These are phyloP conservation scores for Tetragonula clypearis DNA, from an alignment of 1,140 invertebrate species.

Conservation along the genomic window DNA sequence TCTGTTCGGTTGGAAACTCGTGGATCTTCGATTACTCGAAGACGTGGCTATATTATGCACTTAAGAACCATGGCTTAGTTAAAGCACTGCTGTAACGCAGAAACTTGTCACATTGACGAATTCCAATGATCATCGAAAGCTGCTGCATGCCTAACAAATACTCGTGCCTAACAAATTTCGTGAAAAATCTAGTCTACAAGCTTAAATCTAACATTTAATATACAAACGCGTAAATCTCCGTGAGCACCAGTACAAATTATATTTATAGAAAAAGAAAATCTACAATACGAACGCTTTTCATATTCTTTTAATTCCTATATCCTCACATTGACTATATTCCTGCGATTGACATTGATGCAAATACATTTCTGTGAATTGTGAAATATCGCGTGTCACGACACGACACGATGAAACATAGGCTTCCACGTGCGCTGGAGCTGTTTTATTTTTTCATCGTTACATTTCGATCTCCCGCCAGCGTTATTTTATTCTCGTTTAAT, in stretches of 20 bases:
- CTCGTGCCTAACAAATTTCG: background rate
- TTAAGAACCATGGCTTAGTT: background rate
- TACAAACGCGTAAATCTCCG: no score
- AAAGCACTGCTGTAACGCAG: background rate
- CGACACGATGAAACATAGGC: background rate
- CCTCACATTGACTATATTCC: no score
- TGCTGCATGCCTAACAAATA: background rate
- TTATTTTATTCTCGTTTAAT: background rate
- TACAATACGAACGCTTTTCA: no score
- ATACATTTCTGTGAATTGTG: no score
- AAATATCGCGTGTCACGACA: background rate
- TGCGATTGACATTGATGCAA: no score
- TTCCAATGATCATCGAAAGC: background rate
- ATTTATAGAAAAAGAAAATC: no score
- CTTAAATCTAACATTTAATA: no score
- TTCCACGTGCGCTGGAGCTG: no score
- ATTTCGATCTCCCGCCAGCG: background rate
- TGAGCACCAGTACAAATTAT: no score
- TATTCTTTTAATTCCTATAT: no score
- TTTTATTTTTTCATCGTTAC: background rate
- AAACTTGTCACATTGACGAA: background rate
- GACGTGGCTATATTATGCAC: conserved; percentile 1
- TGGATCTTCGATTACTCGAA: conserved; percentile 22
- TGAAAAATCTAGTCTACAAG: no score
- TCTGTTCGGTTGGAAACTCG: conserved; percentile 3